These are phyloP conservation scores for Pandion haliaetus DNA, from an alignment of 2,113 vertebrate genomes.

Conservation along the genomic window DNA sequence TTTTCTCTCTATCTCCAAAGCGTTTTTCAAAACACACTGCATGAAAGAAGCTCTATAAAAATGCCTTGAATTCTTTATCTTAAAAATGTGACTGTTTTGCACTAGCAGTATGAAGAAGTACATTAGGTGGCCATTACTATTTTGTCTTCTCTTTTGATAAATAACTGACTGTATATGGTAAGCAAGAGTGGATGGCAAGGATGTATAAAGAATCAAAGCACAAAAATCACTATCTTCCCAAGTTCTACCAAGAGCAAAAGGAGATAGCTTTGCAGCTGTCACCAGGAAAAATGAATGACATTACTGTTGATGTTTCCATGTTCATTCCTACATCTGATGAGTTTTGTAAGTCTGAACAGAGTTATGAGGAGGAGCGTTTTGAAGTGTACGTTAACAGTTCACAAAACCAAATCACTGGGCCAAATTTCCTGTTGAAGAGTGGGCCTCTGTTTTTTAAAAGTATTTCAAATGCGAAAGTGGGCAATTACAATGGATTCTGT, in stretches of 20 bases:
- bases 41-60: conserved; percentile 29
- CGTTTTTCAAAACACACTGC: conserved; percentile 24
- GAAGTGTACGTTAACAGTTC: not conserved
- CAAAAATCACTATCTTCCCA: not conserved
- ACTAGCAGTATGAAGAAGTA: conserved; percentile 1
- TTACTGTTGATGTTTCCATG: not conserved
- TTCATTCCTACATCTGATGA: not conserved
- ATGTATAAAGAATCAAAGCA: not conserved
- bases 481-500: not conserved
- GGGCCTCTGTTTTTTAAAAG: not conserved
- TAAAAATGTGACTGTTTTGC: conserved; percentile 17
- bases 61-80: conserved; percentile 39
- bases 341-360: not conserved
- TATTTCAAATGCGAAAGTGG: not conserved
- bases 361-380: not conserved
- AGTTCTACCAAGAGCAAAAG: not conserved
- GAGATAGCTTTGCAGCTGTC: not conserved
- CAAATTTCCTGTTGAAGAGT: not conserved
- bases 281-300: not conserved
- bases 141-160: conserved; percentile 2
- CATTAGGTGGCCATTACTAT: not conserved
- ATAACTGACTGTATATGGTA: not conserved
- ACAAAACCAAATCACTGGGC: not conserved
- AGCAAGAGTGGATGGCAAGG: not conserved
- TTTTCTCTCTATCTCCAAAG: not conserved